Conservation (phyloP, 2,888 invertebrate genomes). For the Ophion obscuratus region DNA sequence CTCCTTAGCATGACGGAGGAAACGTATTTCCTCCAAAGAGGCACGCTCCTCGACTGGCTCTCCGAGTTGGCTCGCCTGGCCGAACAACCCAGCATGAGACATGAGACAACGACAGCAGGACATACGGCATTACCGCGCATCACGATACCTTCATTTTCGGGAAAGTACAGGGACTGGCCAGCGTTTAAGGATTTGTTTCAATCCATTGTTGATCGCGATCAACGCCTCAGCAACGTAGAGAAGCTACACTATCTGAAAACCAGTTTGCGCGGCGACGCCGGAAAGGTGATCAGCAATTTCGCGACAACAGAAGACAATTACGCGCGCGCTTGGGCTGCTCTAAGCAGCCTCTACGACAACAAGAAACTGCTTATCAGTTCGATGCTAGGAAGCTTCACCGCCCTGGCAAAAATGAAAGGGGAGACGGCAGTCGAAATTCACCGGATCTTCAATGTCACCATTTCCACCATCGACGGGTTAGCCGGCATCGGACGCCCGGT, state of each 20-base stretch:
- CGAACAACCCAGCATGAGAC: too few species aligned
- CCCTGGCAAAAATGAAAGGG: background rate
- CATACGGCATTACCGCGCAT: background rate
- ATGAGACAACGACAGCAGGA: background rate
- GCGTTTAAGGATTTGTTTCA: background rate
- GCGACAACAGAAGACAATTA: background rate
- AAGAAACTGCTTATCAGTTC: background rate
- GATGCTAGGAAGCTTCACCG: background rate
- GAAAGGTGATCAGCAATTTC: background rate
- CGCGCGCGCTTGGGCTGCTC: background rate
- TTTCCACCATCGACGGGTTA: background rate
- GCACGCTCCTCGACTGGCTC: background rate
- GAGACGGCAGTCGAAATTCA: background rate
- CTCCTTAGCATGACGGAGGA: background rate
- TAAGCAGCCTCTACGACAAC: background rate
- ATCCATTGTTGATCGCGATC: constrained; percentile 68
- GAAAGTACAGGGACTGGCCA: background rate
- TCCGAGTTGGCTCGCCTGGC: too few species aligned
- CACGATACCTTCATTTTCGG: background rate
- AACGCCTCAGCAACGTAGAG: background rate
- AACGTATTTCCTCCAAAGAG: background rate
- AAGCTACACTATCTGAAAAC: background rate
- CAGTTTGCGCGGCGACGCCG: background rate
- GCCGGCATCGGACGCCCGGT: background rate
- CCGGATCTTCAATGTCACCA: background rate